Evolutionary conservation across 2,888 invertebrate species (phyloP).

Genomic region (Stenichneumon culpator): DNA sequence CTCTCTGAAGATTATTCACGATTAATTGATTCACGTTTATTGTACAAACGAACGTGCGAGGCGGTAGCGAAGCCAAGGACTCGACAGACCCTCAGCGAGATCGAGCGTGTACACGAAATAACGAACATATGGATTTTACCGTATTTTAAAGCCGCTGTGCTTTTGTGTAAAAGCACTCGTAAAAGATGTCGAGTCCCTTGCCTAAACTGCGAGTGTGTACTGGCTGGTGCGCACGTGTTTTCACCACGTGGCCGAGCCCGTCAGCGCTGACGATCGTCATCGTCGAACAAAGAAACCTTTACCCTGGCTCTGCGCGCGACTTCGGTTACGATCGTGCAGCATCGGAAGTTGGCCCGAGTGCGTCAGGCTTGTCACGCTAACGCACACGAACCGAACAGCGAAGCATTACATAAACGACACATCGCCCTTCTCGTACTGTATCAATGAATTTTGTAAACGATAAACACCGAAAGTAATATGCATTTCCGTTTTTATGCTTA

Average conservation of each 20-base stretch:
- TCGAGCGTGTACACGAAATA: neutral
- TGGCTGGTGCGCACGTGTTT: slow-evolving; percentile 45
- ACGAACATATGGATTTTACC: neutral
- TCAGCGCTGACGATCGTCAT: neutral
- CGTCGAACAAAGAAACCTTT: slow-evolving; percentile 44
- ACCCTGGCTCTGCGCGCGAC: slow-evolving; percentile 3
- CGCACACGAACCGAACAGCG: slow-evolving; percentile 4
- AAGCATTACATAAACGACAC: neutral
- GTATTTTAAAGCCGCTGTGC: slow-evolving; percentile 22
- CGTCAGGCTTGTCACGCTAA: slow-evolving; percentile 34
- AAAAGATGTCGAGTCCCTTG: slow-evolving; percentile 19
- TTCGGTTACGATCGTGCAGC: slow-evolving; percentile 27
- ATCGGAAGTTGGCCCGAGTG: slow-evolving; percentile 42
- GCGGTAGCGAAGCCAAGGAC: too few relatives aligned
- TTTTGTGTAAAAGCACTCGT: slow-evolving; percentile 30
- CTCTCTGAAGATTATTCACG: neutral
- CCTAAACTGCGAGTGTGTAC: slow-evolving; percentile 24
- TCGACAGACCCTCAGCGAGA: too few relatives aligned
- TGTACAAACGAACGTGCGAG: too few relatives aligned
- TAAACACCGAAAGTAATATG: too few relatives aligned
- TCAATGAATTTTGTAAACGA: too few relatives aligned
- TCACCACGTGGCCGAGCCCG: slow-evolving; percentile 52
- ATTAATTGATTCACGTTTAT: neutral
- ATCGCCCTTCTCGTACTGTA: neutral
- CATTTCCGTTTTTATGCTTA: too few relatives aligned